Percentiles rank a stretch among this genome's conserved stretches.
These are phyloP conservation scores for Eupeodes latifasciatus DNA, from an alignment of 2,888 invertebrate genomes.

Conservation along the genomic window DNA sequence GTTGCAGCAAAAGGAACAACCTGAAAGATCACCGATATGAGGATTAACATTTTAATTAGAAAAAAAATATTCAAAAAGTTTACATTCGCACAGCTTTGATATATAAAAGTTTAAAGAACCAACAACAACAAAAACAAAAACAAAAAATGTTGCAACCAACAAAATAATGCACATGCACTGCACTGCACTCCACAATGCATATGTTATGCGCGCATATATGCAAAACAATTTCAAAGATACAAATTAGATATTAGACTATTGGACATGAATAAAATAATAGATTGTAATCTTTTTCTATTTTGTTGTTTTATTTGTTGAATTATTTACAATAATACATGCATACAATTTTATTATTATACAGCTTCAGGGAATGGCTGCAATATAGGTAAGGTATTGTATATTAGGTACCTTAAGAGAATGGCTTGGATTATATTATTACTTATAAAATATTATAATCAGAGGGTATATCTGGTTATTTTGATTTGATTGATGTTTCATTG, in stretches of 20 bases:
- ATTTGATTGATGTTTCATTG: constrained; percentile 75
- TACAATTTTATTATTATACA: constrained; percentile 40
- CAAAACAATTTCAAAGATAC: constrained; percentile 69
- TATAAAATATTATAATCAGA: constrained; percentile 27
- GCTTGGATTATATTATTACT: constrained; percentile 8
- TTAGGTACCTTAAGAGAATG: constrained; percentile 25
- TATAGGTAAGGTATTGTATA: neutral
- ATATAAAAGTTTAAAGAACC: neutral
- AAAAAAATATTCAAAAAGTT: constrained; percentile 50
- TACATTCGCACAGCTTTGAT: neutral
- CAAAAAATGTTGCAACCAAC: constrained; percentile 59
- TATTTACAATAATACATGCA: neutral
- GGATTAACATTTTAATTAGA: constrained; percentile 76
- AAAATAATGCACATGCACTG: constrained; percentile 38
- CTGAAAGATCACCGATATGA: constrained; percentile 69
- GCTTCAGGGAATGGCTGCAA: constrained; percentile 25
- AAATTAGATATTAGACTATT: constrained; percentile 76
- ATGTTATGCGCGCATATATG: constrained; percentile 71
- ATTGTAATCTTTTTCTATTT: constrained; percentile 57
- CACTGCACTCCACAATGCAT: constrained; percentile 19
- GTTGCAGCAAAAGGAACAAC: constrained; percentile 15
- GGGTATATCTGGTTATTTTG: constrained; percentile 58
- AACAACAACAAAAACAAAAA: constrained; percentile 10
- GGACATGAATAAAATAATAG: constrained; percentile 76
- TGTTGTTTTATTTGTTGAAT: no score